These are phyloP conservation scores for Raja brachyura DNA, from an alignment of 2,113 vertebrate species.

Conservation along the genomic window DNA sequence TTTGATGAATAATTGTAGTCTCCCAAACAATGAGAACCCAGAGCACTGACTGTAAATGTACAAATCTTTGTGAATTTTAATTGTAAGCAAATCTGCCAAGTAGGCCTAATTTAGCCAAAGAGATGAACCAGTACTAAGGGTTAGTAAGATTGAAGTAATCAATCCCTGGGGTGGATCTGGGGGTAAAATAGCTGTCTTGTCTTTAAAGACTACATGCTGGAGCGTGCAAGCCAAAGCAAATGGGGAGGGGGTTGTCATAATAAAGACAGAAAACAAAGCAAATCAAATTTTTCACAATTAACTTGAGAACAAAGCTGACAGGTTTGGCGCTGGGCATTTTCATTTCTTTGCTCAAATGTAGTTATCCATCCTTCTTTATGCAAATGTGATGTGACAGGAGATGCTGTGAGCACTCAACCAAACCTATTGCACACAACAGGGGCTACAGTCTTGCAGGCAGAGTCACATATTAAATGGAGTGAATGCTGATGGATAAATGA, in stretches of 20 bases:
- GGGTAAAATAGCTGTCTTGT: constrained; percentile 51
- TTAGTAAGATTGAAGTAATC: constrained; percentile 70
- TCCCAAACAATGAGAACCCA: neutral
- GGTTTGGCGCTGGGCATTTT: constrained; percentile 74
- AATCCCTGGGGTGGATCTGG: constrained; percentile 64
- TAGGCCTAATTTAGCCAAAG: constrained; percentile 73
- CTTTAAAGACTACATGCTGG: constrained; percentile 64
- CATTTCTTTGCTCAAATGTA: constrained; percentile 88
- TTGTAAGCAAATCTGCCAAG: constrained; percentile 74
- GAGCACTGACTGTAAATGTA: neutral
- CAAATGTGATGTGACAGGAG: constrained; percentile 78
- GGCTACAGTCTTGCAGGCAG: constrained; percentile 60
- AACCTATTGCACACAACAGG: constrained; percentile 76
- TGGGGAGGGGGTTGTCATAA: constrained; percentile 70
- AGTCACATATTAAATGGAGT: constrained; percentile 67
- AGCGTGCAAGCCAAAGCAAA: constrained; percentile 58
- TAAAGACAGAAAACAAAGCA: constrained; percentile 73
- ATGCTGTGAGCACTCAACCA: constrained; percentile 71
- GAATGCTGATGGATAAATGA: constrained; percentile 68
- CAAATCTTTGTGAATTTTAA: constrained; percentile 57
- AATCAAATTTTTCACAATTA: constrained; percentile 99
- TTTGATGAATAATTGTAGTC: neutral
- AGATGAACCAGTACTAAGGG: constrained; percentile 74
- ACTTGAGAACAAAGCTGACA: constrained; percentile 85
- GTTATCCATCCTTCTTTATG: constrained; percentile 87